phyloP scores from a whole-genome alignment of 2,888 invertebrate species.

The Andrena fulva region DNA sequence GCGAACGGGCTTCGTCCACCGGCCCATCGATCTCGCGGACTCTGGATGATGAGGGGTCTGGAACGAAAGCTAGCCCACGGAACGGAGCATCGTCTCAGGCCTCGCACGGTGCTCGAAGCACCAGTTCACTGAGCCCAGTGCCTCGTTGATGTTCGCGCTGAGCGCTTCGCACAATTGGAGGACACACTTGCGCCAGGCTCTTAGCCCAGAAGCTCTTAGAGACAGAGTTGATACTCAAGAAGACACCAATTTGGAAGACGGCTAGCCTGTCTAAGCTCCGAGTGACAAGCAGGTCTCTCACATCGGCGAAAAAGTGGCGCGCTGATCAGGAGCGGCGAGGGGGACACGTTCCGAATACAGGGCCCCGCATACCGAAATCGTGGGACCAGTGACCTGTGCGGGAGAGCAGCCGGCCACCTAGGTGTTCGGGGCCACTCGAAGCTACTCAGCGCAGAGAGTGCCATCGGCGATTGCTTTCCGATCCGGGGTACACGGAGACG shows the following conservation, averaged over 20 bases:
- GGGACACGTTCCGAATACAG: slow-evolving; percentile 60
- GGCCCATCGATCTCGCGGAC: not conserved
- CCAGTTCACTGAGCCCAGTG: too few species aligned
- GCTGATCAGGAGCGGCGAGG: slow-evolving; percentile 32
- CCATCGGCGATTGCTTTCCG: slow-evolving; percentile 32
- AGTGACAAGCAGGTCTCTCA: not conserved
- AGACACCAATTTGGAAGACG: not conserved
- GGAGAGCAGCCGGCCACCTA: slow-evolving; percentile 30
- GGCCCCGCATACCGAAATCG: slow-evolving; percentile 69
- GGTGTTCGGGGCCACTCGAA: slow-evolving; percentile 2
- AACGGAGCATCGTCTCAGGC: too few species aligned
- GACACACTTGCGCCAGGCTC: not conserved
- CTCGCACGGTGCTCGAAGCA: too few species aligned
- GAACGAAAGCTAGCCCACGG: too few species aligned
- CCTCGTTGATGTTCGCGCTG: not conserved
- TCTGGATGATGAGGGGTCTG: too few species aligned
- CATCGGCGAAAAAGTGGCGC: slow-evolving; percentile 39
- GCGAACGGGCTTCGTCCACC: not conserved
- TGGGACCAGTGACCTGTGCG: slow-evolving; percentile 75
- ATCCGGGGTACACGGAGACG: slow-evolving; percentile 18
- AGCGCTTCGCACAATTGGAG: not conserved
- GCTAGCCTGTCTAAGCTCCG: too few species aligned
- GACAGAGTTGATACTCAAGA: not conserved
- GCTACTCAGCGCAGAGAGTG: slow-evolving; percentile 7
- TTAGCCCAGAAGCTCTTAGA: too few species aligned